Conservation (phyloP, 2,888 invertebrate species). For the Pterostichus madidus region DNA sequence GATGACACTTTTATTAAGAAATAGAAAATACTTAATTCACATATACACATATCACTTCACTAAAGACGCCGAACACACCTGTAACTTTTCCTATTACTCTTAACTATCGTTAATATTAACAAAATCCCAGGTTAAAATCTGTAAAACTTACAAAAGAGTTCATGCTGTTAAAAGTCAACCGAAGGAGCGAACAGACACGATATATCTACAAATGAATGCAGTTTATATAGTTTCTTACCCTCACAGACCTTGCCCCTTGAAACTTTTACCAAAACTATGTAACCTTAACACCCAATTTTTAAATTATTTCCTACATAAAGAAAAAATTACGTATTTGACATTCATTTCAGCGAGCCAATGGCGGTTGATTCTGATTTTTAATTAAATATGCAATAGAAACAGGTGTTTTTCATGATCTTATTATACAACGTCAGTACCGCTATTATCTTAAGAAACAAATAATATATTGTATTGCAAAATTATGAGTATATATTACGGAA, state of each 20-base stretch:
- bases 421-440: neutral
- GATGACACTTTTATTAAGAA: too few species aligned
- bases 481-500: too few species aligned
- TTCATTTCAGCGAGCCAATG: slow-evolving; percentile 10
- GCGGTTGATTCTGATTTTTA: neutral
- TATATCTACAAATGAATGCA: neutral
- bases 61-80: too few species aligned
- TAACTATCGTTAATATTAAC: too few species aligned
- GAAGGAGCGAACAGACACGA: neutral
- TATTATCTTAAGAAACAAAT: too few species aligned
- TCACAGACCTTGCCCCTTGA: slow-evolving; percentile 37
- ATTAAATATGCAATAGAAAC: neutral
- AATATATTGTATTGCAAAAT: too few species aligned
- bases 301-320: slow-evolving; percentile 17
- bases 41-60: too few species aligned
- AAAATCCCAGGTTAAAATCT: too few species aligned
- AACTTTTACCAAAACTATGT: slow-evolving; percentile 39
- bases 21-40: too few species aligned
- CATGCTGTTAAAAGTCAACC: neutral
- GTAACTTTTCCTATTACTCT: too few species aligned
- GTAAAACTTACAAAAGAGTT: slow-evolving; percentile 14
- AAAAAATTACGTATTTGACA: slow-evolving; percentile 34
- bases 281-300: slow-evolving; percentile 24
- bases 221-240: slow-evolving; percentile 36
- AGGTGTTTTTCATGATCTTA: neutral